A percentile compares a stretch with the other conserved stretches of the same genome.
Conservation (phyloP, 2,888 invertebrate species). For the Caenorhabditis angaria region DNA sequence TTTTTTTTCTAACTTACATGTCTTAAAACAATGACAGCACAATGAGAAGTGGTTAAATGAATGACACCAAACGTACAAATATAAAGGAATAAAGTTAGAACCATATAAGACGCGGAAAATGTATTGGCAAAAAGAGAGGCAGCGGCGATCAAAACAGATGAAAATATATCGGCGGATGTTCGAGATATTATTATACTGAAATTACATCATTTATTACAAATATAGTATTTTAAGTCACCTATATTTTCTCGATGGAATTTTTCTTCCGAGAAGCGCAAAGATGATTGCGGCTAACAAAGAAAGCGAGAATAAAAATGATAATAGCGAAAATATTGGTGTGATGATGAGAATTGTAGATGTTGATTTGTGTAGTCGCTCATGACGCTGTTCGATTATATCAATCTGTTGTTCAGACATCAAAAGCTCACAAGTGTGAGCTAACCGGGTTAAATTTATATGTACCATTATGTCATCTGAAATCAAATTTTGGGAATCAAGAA, state of each 20-base stretch:
- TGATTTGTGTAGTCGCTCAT: slow-evolving; percentile 40
- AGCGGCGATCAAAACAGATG: slow-evolving; percentile 46
- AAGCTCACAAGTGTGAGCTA: slow-evolving; percentile 41
- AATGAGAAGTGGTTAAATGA: slow-evolving; percentile 56
- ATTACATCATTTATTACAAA: neutral
- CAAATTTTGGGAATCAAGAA: neutral
- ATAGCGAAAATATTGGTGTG: slow-evolving; percentile 47
- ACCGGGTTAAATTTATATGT: slow-evolving; percentile 32
- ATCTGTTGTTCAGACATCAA: slow-evolving; percentile 33
- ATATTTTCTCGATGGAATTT: slow-evolving; percentile 57
- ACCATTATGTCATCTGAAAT: slow-evolving; percentile 23
- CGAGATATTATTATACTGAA: slow-evolving; percentile 53
- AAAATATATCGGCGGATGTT: slow-evolving; percentile 49
- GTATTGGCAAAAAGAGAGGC: slow-evolving; percentile 48
- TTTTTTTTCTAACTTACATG: slow-evolving; percentile 43
- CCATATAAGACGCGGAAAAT: slow-evolving; percentile 54
- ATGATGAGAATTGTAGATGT: slow-evolving; percentile 42
- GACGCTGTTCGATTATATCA: slow-evolving; percentile 30
- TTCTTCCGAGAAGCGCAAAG: slow-evolving; percentile 43
- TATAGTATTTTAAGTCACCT: slow-evolving; percentile 22
- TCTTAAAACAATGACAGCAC: slow-evolving; percentile 53
- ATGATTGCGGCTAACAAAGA: slow-evolving; percentile 47
- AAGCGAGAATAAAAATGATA: slow-evolving; percentile 38
- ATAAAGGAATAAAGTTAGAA: slow-evolving; percentile 58
- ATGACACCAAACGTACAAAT: slow-evolving; percentile 60